phyloP scores from a whole-genome alignment of 2,888 invertebrate species.

The Suillia variegata region DNA sequence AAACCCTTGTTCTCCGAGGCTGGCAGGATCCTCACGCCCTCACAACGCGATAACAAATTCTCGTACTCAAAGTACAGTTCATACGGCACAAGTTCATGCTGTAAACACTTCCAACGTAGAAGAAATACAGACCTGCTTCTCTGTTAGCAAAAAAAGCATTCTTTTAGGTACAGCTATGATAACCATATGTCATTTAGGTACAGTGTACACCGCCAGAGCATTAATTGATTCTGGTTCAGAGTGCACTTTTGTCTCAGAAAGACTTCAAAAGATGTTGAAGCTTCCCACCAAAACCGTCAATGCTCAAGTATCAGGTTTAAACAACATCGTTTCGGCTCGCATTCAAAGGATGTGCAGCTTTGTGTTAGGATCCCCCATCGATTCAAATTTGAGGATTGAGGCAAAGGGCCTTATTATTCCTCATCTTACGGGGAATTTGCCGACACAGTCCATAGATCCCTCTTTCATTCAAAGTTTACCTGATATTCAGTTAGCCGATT shows the following conservation, averaged over 20 bases:
- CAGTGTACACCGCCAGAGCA: not conserved
- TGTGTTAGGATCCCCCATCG: not conserved
- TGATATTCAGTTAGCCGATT: not conserved
- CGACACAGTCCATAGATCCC: not conserved
- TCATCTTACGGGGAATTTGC: not conserved
- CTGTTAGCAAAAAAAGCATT: not conserved
- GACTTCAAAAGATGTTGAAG: not conserved
- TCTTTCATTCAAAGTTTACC: not conserved
- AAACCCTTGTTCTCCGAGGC: no score
- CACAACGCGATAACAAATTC: no score
- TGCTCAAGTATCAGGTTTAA: not conserved
- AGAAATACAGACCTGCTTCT: no score
- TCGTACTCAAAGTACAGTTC: no score
- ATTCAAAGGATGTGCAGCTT: not conserved
- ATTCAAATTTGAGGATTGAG: not conserved
- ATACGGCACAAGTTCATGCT: no score
- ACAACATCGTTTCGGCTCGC: not conserved
- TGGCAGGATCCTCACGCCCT: no score
- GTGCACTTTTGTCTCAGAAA: not conserved
- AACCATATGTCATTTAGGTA: not conserved
- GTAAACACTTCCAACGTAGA: no score
- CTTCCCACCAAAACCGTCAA: not conserved
- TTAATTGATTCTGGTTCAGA: not conserved
- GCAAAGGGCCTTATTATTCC: not conserved
- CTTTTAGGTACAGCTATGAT: not conserved